These are phyloP conservation scores for Amphimedon queenslandica DNA, from an alignment of 37 sponge, comb jelly and placozoan species.

Conservation along the genomic window DNA sequence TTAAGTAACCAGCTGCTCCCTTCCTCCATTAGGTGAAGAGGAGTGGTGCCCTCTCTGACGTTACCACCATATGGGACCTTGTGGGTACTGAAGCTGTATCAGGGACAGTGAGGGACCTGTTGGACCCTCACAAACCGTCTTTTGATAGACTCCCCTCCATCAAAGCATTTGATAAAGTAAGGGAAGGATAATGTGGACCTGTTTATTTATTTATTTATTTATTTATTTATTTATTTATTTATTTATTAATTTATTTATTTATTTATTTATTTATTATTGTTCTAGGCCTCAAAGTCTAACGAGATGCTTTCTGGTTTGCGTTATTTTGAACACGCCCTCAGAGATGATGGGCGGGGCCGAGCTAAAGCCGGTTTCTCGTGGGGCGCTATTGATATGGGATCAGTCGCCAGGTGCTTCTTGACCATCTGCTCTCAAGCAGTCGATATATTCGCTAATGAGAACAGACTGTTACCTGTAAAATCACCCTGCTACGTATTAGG, in stretches of 20 bases:
- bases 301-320: conserved; percentile 88
- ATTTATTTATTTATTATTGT: background rate
- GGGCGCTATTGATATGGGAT: conserved; percentile 83
- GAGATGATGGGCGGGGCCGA: conserved; percentile 69
- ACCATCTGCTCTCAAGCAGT: conserved; percentile 66
- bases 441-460: conserved; percentile 63
- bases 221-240: too few species aligned
- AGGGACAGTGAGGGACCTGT: conserved; percentile 55
- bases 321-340: conserved; percentile 91
- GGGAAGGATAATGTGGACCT: too few species aligned
- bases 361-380: conserved; percentile 83
- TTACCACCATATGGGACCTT: conserved; percentile 78
- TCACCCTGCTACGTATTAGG: conserved; percentile 89
- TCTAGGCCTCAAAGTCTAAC: conserved; percentile 79
- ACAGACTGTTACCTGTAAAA: conserved; percentile 63
- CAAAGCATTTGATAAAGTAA: conserved; percentile 81
- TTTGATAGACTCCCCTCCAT: conserved; percentile 74
- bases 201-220: too few species aligned
- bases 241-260: too few species aligned
- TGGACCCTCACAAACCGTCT: conserved; percentile 43
- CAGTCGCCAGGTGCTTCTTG: conserved; percentile 76
- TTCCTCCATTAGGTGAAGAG: conserved; percentile 30
- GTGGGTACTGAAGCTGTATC: conserved; percentile 67
- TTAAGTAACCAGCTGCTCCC: background rate
- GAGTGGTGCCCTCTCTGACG: conserved; percentile 70